These are phyloP conservation scores for Otus sunia DNA, from an alignment of 2,113 vertebrate genomes.

Conservation along the genomic window DNA sequence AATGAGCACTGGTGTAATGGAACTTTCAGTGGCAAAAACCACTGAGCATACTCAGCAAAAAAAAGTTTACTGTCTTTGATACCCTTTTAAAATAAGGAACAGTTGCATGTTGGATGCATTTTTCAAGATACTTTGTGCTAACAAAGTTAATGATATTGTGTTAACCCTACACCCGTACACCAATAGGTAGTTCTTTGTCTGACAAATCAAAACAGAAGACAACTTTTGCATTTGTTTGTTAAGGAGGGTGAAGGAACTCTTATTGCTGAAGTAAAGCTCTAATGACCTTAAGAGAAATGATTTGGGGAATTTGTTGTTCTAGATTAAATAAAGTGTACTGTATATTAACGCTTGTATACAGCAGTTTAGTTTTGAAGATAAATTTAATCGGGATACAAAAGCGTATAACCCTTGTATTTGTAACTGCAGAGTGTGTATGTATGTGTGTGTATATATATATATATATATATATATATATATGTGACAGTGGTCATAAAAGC, in stretches of 20 bases:
- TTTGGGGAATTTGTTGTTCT: not conserved
- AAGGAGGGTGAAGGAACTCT: not conserved
- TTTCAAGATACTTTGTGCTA: not conserved
- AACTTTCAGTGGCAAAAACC: not conserved
- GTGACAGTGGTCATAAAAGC: not conserved
- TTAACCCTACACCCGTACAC: not conserved
- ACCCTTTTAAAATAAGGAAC: not conserved
- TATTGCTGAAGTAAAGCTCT: not conserved
- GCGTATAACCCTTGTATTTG: not conserved
- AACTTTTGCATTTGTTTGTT: not conserved
- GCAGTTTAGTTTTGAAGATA: not conserved
- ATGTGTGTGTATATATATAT: too few relatives aligned
- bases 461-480: not conserved
- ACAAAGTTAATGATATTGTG: not conserved
- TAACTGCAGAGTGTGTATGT: not conserved
- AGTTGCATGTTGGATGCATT: not conserved
- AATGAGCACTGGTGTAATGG: not conserved
- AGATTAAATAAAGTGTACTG: not conserved
- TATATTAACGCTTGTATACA: not conserved
- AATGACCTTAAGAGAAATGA: not conserved
- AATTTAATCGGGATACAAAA: not conserved
- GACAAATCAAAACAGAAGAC: not conserved
- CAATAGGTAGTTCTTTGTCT: not conserved
- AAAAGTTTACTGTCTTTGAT: not conserved
- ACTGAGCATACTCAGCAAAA: not conserved